A percentile compares a stretch with the other conserved stretches of the same genome.
These are phyloP conservation scores for Stomatorhinus walkeri DNA, from an alignment of 2,797 vertebrate genomes.

Conservation along the genomic window DNA sequence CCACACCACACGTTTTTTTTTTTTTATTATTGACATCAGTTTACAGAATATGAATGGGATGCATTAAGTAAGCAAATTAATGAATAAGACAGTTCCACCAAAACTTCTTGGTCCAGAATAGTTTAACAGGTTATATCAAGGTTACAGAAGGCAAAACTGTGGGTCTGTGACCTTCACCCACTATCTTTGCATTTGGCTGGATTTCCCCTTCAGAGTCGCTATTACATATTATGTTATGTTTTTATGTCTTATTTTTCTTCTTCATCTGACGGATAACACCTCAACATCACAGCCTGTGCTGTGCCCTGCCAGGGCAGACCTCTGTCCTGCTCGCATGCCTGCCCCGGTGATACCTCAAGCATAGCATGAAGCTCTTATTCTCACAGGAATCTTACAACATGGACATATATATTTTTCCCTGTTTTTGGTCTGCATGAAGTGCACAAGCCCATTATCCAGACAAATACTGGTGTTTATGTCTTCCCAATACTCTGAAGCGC, in stretches of 20 bases:
- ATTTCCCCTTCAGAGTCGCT: background rate
- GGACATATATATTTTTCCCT: background rate
- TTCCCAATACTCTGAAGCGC: background rate
- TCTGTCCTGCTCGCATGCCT: background rate
- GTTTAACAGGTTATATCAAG: background rate
- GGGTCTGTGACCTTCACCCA: background rate
- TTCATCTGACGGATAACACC: background rate
- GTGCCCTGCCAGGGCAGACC: background rate
- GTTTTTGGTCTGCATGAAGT: background rate
- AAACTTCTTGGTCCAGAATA: constrained; percentile 43
- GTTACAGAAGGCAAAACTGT: constrained; percentile 38
- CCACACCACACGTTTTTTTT: background rate
- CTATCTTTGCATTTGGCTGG: background rate
- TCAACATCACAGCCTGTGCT: background rate
- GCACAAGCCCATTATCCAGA: background rate
- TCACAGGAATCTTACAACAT: background rate
- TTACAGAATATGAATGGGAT: background rate
- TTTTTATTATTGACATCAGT: background rate
- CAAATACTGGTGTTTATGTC: background rate
- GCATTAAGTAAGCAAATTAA: background rate
- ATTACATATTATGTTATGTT: background rate
- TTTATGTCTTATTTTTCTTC: background rate
- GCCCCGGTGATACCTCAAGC: background rate
- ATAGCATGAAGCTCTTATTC: background rate
- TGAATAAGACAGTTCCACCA: constrained; percentile 34